Base-by-base conservation (phyloP, 2,888 invertebrate species). In the Ennomos fuscantarius region DNA sequence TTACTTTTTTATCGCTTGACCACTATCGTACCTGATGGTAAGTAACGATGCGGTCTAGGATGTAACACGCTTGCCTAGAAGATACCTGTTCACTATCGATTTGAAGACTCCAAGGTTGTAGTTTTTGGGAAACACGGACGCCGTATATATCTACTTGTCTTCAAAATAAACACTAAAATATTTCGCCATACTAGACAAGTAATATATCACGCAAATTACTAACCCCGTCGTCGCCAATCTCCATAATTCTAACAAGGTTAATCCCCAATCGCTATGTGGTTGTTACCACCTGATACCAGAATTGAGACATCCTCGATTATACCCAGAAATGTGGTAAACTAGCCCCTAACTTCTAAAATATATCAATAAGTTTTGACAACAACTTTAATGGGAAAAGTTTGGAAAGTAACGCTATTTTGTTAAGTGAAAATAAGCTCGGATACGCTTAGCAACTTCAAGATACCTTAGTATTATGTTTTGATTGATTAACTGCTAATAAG, bases 341-440 rank as follows among this genome's bases (percentile, higher is more conserved):
- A 76, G 69, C 71, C 69, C 61, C 63, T 53, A 73, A 83, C 76
- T 81, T 75, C 55, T 73, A 70, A 74, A 77, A 85, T 83, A 81
- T 77, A 84, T 85, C 85, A 84, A 78, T 76, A 78, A 76, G 81
- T 78, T 81, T 71, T 73, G 83, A 79, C 81, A 77, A 76, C 75
- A 76, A 78, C 74, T 78, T 78, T 76, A 81, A 85, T 84, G 80
- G 80, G 79, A 75, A 84, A 86, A 86, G 76, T 85, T 78, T 68
- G 58, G 64, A 64, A 79, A 78, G 74, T 74, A 76, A 73, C 71
- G 73, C 70, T 68, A 62, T 64, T 71, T 77, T 77, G 74, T 74
- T 75, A 70, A 76, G 78, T 71, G 71, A 71, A 72, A 76, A 72
- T 74, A 69, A 62, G 59, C 53, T 49, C 11, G 44, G 50, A 43